Evolutionary conservation across 2,888 invertebrate genomes (phyloP), one percentile per base, ranked within the genome.

Genomic region (Rhagophthalmus giganteus): DNA sequence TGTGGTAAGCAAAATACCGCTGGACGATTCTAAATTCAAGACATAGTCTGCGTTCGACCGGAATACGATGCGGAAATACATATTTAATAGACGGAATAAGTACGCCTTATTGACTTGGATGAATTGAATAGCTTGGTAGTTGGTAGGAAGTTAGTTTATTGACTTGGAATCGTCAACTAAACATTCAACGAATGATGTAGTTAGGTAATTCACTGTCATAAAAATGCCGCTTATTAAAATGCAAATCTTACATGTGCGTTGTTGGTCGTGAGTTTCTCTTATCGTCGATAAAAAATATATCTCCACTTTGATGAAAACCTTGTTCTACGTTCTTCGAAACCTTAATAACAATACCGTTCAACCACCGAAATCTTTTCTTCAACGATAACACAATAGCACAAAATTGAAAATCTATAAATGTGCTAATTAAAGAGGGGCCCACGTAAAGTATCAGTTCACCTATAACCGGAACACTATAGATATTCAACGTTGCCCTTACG

Each of bases 311-410:
- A 20, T 20, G n/a, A n/a, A n/a, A 20, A 20, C 7, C 7, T 20
- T 7, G 20, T 14, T 16, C 10, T 5, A 34, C 15, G 20, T 8
- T 16, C 6, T 15, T 9, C 6, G 11, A 25, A 1, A 35, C 1
- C 0, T 25, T n/a, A 7, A 11, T 12, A 5, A 24, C 8, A 24
- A 24, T 35, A 1, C 2, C 11, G 5, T 35, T 35, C n/a, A 35
- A 20, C 35, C 35, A 35, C n/a, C 1, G 5, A 24, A 35, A 35
- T n/a, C 35, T 20, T 13, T 35, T 20, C 12, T 35, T 24, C 6
- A 35, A 35, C 11, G 24, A 35, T n/a, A 35, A 11, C 6, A 35
- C 35, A 16, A 35, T 11, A 24, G 24, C 24, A 12, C 35, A 35
- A 35, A 35, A 35, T n/a, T 35, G 35, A 10, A 35, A n/a, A 1